Evolutionary conservation across 2,888 invertebrate genomes (phyloP), one percentile per base, ranked within the genome.

Genomic region (Tortricodes alternella): DNA sequence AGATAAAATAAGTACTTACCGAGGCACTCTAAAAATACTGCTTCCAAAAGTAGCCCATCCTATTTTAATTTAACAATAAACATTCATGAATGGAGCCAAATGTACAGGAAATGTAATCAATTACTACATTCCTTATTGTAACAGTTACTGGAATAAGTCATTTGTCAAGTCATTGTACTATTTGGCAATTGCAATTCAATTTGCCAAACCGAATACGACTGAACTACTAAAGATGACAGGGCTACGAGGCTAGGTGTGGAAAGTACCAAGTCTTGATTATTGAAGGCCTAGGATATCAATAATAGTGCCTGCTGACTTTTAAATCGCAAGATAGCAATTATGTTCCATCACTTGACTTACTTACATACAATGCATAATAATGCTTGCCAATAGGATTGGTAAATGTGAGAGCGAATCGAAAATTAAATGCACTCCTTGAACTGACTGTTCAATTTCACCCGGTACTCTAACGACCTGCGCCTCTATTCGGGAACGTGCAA

Each of bases 61-160:
- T 18, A 44, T 29, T 37, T 37, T 9, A 38, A 13, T 37, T 16
- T 43, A 56, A 48, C 43, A 56, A 41, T 46, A 18, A 23, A 19
- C 16, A 11, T 50, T 32, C 19, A 13, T 56, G 44, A 56, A 50
- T 56, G 37, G 16, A 29, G 0, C 13, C 44, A 38, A 44, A 50
- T 41, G 66, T 67, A 76, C 80, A 77, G 80, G 80, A 80, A 78
- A 74, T 63, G 73, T 68, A 79, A 79, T 79, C 78, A 76, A 80
- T 80, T 77, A 72, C 68, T 53, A 64, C 64, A 60, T 62, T 62
- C 66, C 63, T 56, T 60, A 58, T 59, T 53, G 59, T 29, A 37
- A 53, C 34, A 53, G 46, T 39, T 32, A 37, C 49, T 56, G 59
- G 61, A 62, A 59, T 63, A 59, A 64, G 65, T 67, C 73, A 74